These are phyloP conservation scores for Pristionchus fissidentatus DNA, from an alignment of 2,888 invertebrate species.

Conservation along the genomic window DNA sequence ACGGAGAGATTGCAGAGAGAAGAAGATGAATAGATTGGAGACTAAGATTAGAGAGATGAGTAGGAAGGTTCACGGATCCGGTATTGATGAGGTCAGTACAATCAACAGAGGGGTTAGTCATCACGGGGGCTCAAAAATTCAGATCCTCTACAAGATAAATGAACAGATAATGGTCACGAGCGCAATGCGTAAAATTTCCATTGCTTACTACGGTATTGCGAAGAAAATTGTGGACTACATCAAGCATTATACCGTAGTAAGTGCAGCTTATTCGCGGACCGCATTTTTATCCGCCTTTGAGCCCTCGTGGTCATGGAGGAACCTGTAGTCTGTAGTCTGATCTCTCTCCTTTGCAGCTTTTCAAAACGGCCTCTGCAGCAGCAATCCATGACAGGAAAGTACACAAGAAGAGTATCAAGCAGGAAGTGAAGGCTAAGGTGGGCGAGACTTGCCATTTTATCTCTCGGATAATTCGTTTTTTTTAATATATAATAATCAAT, in stretches of 20 bases:
- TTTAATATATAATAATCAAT: background rate
- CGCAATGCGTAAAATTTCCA: too few relatives aligned
- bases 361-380: constrained; percentile 31
- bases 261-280: too few relatives aligned
- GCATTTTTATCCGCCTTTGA: too few relatives aligned
- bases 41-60: constrained; percentile 38
- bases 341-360: constrained; percentile 1
- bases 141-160: too few relatives aligned
- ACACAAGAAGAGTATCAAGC: constrained; percentile 28
- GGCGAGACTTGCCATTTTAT: too few relatives aligned
- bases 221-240: too few relatives aligned
- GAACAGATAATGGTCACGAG: background rate
- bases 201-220: too few relatives aligned
- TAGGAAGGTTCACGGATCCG: background rate
- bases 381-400: constrained; percentile 36
- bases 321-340: background rate
- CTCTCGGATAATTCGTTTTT: too few relatives aligned
- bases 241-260: too few relatives aligned
- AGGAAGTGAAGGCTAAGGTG: constrained; percentile 21
- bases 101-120: background rate
- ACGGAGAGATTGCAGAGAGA: constrained; percentile 15
- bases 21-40: constrained; percentile 38
- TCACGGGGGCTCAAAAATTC: too few relatives aligned
- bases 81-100: background rate
- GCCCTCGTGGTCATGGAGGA: too few relatives aligned